Percentiles rank a stretch among this genome's conserved stretches.
These are phyloP conservation scores for Slavum lentiscoides DNA, from an alignment of 2,888 invertebrate species.

Conservation along the genomic window DNA sequence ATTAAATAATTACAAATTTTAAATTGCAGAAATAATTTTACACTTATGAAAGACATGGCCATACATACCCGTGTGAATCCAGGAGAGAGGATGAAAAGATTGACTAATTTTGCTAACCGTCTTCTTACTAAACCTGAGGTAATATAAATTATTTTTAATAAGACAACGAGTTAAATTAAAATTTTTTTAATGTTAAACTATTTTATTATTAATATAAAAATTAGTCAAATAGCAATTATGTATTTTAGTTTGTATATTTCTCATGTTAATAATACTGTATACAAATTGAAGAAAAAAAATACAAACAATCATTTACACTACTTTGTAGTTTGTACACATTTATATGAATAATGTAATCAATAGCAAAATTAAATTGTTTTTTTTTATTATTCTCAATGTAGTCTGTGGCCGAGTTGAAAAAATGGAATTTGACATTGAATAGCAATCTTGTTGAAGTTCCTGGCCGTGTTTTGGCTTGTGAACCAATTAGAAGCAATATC, in stretches of 20 bases:
- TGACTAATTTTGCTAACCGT: constrained; percentile 69
- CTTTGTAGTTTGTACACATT: constrained; percentile 59
- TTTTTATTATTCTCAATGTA: constrained; percentile 55
- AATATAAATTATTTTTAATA: too few relatives aligned
- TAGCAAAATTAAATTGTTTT: constrained; percentile 63
- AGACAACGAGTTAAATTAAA: constrained; percentile 58
- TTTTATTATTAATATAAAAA: too few relatives aligned
- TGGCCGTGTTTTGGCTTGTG: constrained; percentile 69
- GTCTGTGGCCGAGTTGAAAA: constrained; percentile 64
- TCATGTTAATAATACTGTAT: constrained; percentile 58
- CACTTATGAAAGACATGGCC: constrained; percentile 72
- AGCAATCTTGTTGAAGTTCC: constrained; percentile 68
- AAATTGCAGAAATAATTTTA: constrained; percentile 62
- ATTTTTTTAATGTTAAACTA: background rate
- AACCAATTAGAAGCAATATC: constrained; percentile 63
- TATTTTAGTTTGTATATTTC: constrained; percentile 57
- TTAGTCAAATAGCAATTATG: too few relatives aligned
- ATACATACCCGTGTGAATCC: constrained; percentile 77
- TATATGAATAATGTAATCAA: constrained; percentile 60
- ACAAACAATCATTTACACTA: too few relatives aligned
- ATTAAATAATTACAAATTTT: background rate
- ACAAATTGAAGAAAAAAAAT: too few relatives aligned
- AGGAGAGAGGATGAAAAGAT: constrained; percentile 67
- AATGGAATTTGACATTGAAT: constrained; percentile 74
- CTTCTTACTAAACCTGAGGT: constrained; percentile 61